Conservation (phyloP, 2,888 invertebrate genomes). For the Drosophila bunnanda region DNA sequence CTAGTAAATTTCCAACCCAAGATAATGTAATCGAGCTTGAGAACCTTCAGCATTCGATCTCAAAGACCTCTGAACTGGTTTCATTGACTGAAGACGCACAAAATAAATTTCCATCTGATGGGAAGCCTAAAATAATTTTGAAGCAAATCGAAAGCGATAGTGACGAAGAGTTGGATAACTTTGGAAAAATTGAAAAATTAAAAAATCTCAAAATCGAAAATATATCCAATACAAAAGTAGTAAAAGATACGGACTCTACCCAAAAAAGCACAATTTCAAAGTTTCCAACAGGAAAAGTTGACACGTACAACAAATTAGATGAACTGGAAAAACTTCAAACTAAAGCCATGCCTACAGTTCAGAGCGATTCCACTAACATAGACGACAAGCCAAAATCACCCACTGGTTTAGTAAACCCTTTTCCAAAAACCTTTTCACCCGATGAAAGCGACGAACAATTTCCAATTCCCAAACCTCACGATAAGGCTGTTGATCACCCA, state of each 20-base stretch:
- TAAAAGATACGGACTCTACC: background rate
- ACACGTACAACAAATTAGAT: background rate
- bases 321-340: background rate
- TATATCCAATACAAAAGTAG: conserved; percentile 2
- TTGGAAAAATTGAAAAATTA: conserved; percentile 23
- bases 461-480: conserved; percentile 18
- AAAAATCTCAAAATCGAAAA: conserved; percentile 23
- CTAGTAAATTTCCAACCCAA: conserved; percentile 57
- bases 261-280: conserved; percentile 3
- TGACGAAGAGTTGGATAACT: conserved; percentile 58
- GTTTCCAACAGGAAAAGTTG: conserved; percentile 43
- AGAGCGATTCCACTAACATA: background rate
- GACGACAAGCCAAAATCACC: conserved; percentile 2
- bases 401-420: conserved; percentile 13
- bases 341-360: background rate
- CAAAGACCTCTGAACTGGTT: background rate
- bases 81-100: conserved; percentile 4
- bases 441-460: conserved; percentile 21
- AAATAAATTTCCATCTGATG: conserved; percentile 52
- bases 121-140: background rate
- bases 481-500: background rate
- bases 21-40: conserved; percentile 13
- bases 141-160: conserved; percentile 58
- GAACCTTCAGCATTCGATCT: conserved; percentile 9
- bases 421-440: conserved; percentile 5